These are phyloP conservation scores for Synergus itoensis DNA, from an alignment of 2,888 invertebrate genomes.

Conservation along the genomic window DNA sequence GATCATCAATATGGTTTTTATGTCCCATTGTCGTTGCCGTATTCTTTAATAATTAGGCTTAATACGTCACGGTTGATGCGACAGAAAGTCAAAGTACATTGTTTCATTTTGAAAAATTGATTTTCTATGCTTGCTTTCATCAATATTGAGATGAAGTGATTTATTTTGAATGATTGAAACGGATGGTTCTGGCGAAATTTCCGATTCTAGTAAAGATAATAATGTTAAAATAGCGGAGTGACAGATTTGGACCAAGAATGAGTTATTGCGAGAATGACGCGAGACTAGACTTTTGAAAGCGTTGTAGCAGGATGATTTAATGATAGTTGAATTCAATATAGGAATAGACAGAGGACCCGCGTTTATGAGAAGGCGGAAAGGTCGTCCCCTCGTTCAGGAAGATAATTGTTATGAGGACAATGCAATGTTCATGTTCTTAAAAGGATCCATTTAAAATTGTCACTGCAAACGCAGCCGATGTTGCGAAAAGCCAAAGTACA, in stretches of 20 bases:
- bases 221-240: constrained; percentile 26
- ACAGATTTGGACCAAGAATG: constrained; percentile 41
- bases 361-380: constrained; percentile 30
- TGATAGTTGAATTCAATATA: constrained; percentile 40
- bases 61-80: not conserved
- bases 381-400: constrained; percentile 35
- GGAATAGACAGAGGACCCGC: constrained; percentile 28
- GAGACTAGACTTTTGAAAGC: constrained; percentile 35
- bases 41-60: not conserved
- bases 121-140: no score
- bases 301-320: constrained; percentile 35
- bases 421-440: constrained; percentile 29
- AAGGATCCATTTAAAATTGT: constrained; percentile 34
- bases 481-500: constrained; percentile 17
- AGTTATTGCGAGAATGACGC: constrained; percentile 33
- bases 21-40: constrained; percentile 4
- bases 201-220: constrained; percentile 28
- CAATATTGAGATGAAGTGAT: not conserved
- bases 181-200: not conserved
- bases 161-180: constrained; percentile 5
- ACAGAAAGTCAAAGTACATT: not conserved
- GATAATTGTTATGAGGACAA: constrained; percentile 33
- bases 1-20: constrained; percentile 38
- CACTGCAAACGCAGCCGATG: not conserved
- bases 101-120: not conserved